These are phyloP conservation scores for Nineta flava DNA, from an alignment of 2,888 invertebrate species.

Conservation along the genomic window DNA sequence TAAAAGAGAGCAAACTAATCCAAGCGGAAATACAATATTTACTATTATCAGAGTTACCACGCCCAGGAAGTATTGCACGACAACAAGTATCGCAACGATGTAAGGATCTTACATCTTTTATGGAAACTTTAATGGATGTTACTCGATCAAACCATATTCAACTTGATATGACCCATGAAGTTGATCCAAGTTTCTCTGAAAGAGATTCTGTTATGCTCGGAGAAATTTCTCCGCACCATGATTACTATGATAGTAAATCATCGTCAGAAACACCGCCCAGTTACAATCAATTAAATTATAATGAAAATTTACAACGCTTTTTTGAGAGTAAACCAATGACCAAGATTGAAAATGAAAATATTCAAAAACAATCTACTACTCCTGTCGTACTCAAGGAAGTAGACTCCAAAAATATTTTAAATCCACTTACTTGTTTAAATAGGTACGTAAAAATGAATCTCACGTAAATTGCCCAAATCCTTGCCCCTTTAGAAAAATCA, in stretches of 20 bases:
- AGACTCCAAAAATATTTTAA: slow-evolving; percentile 20
- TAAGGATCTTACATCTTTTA: slow-evolving; percentile 54
- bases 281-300: slow-evolving; percentile 74
- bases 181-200: slow-evolving; percentile 46
- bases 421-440: slow-evolving; percentile 2
- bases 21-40: slow-evolving; percentile 50
- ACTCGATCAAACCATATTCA: slow-evolving; percentile 39
- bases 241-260: slow-evolving; percentile 61
- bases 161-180: slow-evolving; percentile 40
- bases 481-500: too few relatives aligned
- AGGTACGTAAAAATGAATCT: too few relatives aligned
- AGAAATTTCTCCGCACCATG: slow-evolving; percentile 72
- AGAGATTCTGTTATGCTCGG: slow-evolving; percentile 69
- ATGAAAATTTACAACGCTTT: slow-evolving; percentile 51
- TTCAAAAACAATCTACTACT: slow-evolving; percentile 19
- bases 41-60: slow-evolving; percentile 36
- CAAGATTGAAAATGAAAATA: slow-evolving; percentile 37
- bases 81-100: slow-evolving; percentile 51
- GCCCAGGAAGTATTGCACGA: slow-evolving; percentile 40
- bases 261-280: slow-evolving; percentile 66
- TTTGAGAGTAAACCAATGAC: slow-evolving; percentile 51
- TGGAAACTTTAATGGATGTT: slow-evolving; percentile 57
- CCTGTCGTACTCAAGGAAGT: slow-evolving; percentile 24
- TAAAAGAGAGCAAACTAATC: slow-evolving; percentile 39
- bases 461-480: too few relatives aligned